phyloP scores from a whole-genome alignment of 2,113 vertebrate genomes.

The Thalassarche chlororhynchos region DNA sequence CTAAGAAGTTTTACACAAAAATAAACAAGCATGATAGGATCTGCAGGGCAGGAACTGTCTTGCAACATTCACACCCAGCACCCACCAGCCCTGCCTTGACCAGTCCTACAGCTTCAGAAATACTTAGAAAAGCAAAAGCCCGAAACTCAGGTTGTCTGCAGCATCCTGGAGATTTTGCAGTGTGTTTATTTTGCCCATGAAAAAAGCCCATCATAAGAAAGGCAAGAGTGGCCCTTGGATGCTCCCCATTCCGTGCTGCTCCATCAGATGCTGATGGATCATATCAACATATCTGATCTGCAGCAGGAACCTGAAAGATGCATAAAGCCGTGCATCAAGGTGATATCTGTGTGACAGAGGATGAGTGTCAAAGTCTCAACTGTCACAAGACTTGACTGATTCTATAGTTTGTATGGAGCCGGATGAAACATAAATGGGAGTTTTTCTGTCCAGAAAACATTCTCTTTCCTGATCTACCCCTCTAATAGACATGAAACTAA shows the following conservation, averaged over 20 bases:
- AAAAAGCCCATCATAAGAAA: background rate
- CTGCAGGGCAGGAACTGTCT: background rate
- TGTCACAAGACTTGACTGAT: background rate
- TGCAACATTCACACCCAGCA: background rate
- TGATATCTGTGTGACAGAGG: background rate
- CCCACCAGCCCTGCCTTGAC: background rate
- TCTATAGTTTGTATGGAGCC: background rate
- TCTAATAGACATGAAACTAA: background rate
- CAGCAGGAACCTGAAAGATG: background rate
- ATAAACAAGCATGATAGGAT: background rate
- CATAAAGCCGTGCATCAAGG: background rate
- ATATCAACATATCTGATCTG: background rate
- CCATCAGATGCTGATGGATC: background rate
- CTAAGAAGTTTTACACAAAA: background rate
- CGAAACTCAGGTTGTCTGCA: background rate
- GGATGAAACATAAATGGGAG: background rate
- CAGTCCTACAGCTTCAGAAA: background rate
- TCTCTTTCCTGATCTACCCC: background rate
- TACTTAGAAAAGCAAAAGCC: background rate
- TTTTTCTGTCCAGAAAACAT: background rate
- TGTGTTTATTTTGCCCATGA: rapidly evolving
- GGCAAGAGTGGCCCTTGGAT: background rate
- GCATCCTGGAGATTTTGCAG: background rate
- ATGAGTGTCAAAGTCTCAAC: background rate
- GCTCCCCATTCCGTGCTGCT: background rate